Evolutionary conservation across 2,888 invertebrate species (phyloP), one percentile per base, ranked within the genome.

Genomic region (Drosophila algonquin): DNA sequence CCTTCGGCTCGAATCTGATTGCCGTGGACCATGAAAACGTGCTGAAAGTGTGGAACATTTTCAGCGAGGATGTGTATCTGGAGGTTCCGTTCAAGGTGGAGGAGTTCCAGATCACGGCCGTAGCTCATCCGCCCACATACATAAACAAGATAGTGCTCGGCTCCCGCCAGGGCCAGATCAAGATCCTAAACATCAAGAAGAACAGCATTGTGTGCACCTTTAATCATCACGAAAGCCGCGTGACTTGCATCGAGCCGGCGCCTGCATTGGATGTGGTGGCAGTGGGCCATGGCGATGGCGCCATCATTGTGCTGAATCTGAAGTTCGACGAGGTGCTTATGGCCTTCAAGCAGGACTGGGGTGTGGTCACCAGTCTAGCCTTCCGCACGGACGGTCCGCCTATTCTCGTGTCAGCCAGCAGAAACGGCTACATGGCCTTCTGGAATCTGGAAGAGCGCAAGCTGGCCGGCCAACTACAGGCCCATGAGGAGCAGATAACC

Each of bases 81-180:
- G 96, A 96, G 86, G 91, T 97, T 1, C 94, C 93, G 8, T 97
- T 97, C 85, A 93, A 94, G 63, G 93, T 93, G 14, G 92, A 93
- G 0, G 92, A 93, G n/a, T 99, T 99, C 90, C 93, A 94, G 82
- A 95, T 99, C 35, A 95, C 96, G 0, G 93, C 97, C 0, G 76
- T 98, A n/a, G 93, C 96, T 63, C 99, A 99, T 93, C 99, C 99
- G 0, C 95, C 95, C 27, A 98, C 99, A 0, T 99, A 99, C 91
- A 92, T 98, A 16, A 99, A 99, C 91, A 99, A 99, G 91, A 94
- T 99, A 69, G 91, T 99, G 32, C 92, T 99, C 47, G 98, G 97
- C 1, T 97, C 97, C 79, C 94, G 95, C 63, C 96, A 98, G 90
- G 98, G 98, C 0, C 92, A 93, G 48, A 88, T 99, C 76, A 97